Evolutionary conservation across 2,888 invertebrate species (phyloP), one percentile per base, ranked within the genome.

Genomic region (Cordylochernes scorpioides): DNA sequence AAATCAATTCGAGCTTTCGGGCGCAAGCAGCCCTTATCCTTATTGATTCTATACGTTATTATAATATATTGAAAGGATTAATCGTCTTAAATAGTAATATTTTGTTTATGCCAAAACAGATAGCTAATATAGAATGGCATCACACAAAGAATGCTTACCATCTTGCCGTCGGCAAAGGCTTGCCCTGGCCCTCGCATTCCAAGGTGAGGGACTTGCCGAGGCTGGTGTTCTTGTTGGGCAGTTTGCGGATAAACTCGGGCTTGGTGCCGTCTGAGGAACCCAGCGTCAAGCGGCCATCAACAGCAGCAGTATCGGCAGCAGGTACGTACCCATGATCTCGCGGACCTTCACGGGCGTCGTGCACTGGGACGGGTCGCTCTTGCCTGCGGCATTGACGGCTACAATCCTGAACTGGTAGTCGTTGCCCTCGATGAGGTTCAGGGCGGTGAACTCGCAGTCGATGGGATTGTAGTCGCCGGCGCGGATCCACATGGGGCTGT

Each of bases 391-490:
- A 50, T 97, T 99, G 12, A 88, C 67, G 9, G 97, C 94, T 45
- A 73, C 73, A 33, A 94, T 71, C 41, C 91, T 64, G 64, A 94
- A 94, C 57, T 94, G 91, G 49, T 84, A 88, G 50, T 88, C 84
- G 1, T 70, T 69, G 50, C 73, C 71, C 56, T 91, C 88, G 33
- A 70, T 71, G 16, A 94, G 63, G 50, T 80, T 78, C 40, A 78
- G 61, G 2, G 72, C 75, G 0, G 80, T 78, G 55, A 73, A 82
- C 17, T 67, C 71, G 16, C 71, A 71, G 49, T 86, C 86, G 15
- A 69, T 64, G 1, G 84, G 70, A 46, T 80, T 78, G 56, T 80
- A 84, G 49, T 88, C 84, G 50, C 78, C 84, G 50, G 77, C 77
- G 53, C 75, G 78, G 28, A 70, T 63, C 84, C 86, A 86, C 3